Evolutionary conservation across 2,888 invertebrate species (phyloP), one percentile per base, ranked within the genome.

Genomic region (Synanthedon andrenaeformis): DNA sequence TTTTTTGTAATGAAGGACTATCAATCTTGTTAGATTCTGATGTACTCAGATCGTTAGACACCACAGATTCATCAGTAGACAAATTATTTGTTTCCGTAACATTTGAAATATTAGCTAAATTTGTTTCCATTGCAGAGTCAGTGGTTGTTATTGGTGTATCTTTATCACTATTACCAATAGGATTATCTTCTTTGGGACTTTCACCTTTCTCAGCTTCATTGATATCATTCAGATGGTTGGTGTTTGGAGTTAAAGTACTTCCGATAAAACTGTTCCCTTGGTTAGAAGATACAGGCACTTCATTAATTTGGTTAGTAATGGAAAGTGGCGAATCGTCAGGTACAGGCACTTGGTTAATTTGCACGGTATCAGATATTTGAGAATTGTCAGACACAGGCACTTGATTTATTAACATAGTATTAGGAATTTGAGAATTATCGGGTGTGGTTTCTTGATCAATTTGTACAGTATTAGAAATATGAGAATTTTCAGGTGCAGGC

Each of bases 311-410:
- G 10, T 35, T 35, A 35, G 35, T 2, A 35, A 8, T 2, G 35
- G 10, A 35, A 35, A 35, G 35, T 35, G 35, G 8, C 2, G 35
- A 35, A 35, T 35, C 10, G 10, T 35, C 35, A 35, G 35, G 10
- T 35, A 10, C 35, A 35, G 35, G 35, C 35, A 35, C 35, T 35
- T 35, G 35, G 35, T 35, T 35, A 35, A 35, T 35, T 35, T 35
- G 35, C 35, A 35, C 10, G 3, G 35, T 35, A 35, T 35, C 10
- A 35, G 35, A 35, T 35, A 35, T 35, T 35, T 6, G 35, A 35
- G 35, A 35, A 57, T 58, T 60, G 56, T 66, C 64, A 51, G 61
- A 65, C 28, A 62, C 64, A 51, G 61, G 66, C 28, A 62, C 55
- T 62, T 57, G 59, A 54, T 57, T 64, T 55, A 60, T 49, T 50